phyloP scores from a whole-genome alignment of 2,113 vertebrate genomes.

The Myiagra hebetior region DNA sequence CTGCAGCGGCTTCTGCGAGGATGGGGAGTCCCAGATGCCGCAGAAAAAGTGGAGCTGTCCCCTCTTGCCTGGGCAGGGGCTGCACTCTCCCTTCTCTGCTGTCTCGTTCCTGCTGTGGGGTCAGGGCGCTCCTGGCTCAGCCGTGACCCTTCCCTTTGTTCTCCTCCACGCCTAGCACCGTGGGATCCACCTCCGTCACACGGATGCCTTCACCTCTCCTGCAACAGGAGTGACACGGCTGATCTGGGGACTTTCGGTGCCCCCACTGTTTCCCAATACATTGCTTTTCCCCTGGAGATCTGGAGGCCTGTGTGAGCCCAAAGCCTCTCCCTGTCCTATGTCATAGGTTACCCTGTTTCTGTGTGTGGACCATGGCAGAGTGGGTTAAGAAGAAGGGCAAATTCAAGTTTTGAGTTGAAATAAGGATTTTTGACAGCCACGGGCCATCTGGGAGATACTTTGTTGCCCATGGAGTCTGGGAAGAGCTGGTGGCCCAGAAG shows the following conservation, averaged over 20 bases:
- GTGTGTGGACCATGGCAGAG: background rate
- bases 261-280: background rate
- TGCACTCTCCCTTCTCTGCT: background rate
- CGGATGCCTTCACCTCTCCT: background rate
- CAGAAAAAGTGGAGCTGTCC: background rate
- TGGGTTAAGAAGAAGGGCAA: background rate
- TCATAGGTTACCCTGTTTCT: background rate
- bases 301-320: background rate
- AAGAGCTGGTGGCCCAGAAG: background rate
- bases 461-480: background rate
- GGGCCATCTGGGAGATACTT: background rate
- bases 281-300: background rate
- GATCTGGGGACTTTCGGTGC: no score
- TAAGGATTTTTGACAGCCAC: background rate
- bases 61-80: background rate
- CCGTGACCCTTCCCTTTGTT: background rate
- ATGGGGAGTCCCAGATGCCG: no score
- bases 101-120: background rate
- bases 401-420: background rate
- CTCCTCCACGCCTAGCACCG: background rate
- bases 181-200: background rate
- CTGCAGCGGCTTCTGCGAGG: background rate
- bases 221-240: background rate
- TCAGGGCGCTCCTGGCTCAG: background rate
- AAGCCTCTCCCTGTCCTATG: no score